Evolutionary conservation across 2,113 vertebrate genomes (phyloP), one percentile per base, ranked within the genome.

Genomic region (Psilopsiagon aymara): DNA sequence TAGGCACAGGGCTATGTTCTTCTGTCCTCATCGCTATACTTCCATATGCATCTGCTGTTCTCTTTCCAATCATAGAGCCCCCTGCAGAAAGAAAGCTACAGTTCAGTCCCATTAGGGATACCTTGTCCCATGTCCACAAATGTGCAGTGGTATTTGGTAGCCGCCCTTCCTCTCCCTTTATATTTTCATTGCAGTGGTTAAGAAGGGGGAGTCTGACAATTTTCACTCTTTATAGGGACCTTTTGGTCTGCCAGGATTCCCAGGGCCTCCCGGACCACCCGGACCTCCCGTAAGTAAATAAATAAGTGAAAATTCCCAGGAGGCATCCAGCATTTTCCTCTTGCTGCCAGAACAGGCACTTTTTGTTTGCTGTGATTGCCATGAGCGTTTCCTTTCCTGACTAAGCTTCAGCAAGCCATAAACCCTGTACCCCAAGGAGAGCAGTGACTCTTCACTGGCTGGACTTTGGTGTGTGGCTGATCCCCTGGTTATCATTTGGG

Each of bases 231-330:
- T 81, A 92, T 92, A 99, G 99, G 99, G 99, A 82, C 96, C 98
- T 52, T 99, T 98, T 91, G 99, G 99, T 95, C 98, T 98, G 70
- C 92, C 98, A 59, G 99, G 99, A 82, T 98, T 99, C 96, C 97
- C 98, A 3, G 99, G 99, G 52, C 98, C 98, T 66, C 89, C 98
- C 13, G 99, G 99, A 63, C 97, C 98, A 74, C 99, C 99, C 4
- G 99, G 99, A 82, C 99, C 98, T 67, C 98, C 99, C 3, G 99
- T 99, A 98, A 98, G 99, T 99, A 41, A 90, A 71, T 35, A 75
- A 78, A 75, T 3, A 9, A 27, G 11, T 82, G 57, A 82, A 82
- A 73, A 86, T 71, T 82, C 41, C 49, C 2, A 0, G 6, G 39
- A 13, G 6, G 13, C 51, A 2, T 28, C 46, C 13, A 39, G 43